Percentiles rank a stretch among this genome's conserved stretches.
These are phyloP conservation scores for Cydia fagiglandana DNA, from an alignment of 1,140 invertebrate species.

Conservation along the genomic window DNA sequence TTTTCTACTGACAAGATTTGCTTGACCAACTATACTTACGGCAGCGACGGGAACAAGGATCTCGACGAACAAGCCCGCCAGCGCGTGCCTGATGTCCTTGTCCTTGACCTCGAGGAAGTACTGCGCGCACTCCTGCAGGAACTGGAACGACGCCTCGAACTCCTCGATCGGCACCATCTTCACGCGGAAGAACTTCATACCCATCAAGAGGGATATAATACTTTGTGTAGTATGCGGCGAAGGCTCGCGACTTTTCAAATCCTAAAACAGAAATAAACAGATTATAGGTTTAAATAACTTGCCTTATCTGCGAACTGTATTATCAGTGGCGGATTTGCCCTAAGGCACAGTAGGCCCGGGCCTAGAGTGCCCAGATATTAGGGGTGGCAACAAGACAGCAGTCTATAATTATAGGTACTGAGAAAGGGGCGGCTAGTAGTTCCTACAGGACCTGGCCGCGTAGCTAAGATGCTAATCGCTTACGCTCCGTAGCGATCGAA, in stretches of 20 bases:
- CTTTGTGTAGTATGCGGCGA: slow-evolving; percentile 94
- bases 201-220: slow-evolving; percentile 98
- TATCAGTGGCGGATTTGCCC: too few relatives aligned
- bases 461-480: too few relatives aligned
- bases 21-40: slow-evolving; percentile 79
- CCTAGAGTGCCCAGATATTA: too few relatives aligned
- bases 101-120: slow-evolving; percentile 99
- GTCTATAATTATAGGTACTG: too few relatives aligned
- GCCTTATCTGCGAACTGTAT: too few relatives aligned
- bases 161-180: slow-evolving; percentile 99
- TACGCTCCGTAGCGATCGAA: too few relatives aligned
- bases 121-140: slow-evolving; percentile 98
- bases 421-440: too few relatives aligned
- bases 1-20: too few relatives aligned
- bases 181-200: slow-evolving; percentile 98
- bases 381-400: too few relatives aligned
- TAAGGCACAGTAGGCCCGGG: too few relatives aligned
- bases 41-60: slow-evolving; percentile 99
- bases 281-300: not conserved
- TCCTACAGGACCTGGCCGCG: too few relatives aligned
- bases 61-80: slow-evolving; percentile 99
- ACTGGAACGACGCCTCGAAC: slow-evolving; percentile 99
- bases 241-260: slow-evolving; percentile 88
- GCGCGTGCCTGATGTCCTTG: slow-evolving; percentile 98
- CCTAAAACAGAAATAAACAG: slow-evolving; percentile 49